phyloP scores from a whole-genome alignment of 2,797 vertebrate genomes.

The Oreochromis mossambicus region DNA sequence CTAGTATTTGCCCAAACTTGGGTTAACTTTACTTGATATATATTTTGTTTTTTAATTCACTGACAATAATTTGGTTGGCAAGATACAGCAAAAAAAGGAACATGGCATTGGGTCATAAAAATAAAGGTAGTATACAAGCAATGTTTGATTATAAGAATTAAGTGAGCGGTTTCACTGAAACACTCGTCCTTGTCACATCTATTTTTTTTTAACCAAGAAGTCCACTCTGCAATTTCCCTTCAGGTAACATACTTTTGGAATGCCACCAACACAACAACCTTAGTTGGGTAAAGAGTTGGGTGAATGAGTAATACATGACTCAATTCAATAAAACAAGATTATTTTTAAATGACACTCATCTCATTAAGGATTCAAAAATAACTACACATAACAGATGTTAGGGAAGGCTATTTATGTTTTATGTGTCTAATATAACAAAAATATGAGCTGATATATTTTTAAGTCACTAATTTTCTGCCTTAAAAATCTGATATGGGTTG shows the following conservation, averaged over 20 bases:
- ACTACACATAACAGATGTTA: not conserved
- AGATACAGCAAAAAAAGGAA: not conserved
- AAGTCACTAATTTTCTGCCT: not conserved
- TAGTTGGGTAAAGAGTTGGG: not conserved
- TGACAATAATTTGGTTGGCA: not conserved
- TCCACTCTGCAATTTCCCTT: not conserved
- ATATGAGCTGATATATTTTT: not conserved
- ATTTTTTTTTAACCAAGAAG: not conserved
- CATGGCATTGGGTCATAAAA: not conserved
- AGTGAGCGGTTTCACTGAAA: accelerated
- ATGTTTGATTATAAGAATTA: not conserved
- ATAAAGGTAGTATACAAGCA: not conserved
- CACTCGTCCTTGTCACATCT: not conserved
- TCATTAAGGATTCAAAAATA: not conserved
- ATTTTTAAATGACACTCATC: not conserved
- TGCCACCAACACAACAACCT: not conserved
- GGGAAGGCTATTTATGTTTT: not conserved
- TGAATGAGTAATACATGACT: not conserved
- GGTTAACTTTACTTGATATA: not conserved
- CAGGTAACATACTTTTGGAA: not conserved
- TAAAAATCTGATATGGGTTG: not conserved
- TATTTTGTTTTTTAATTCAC: not conserved
- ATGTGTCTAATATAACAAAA: not conserved
- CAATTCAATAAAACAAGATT: not conserved
- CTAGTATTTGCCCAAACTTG: not conserved